Conservation (phyloP, 2,888 invertebrate species). For the Melipona beecheii region DNA sequence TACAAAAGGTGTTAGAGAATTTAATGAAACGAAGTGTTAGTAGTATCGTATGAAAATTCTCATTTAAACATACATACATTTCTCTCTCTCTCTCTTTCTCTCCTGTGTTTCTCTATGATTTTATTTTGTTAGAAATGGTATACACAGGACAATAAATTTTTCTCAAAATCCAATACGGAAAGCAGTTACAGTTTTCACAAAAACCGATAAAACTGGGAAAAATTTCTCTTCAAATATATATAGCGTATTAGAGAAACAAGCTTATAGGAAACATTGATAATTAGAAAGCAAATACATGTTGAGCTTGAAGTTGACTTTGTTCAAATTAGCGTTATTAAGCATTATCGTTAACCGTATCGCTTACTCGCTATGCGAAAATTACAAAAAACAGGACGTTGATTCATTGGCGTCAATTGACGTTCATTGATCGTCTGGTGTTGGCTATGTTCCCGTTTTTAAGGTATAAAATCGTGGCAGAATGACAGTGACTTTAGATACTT, state of each 20-base stretch:
- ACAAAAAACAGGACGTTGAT: not conserved
- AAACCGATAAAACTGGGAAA: conserved; percentile 2
- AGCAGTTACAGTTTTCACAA: not conserved
- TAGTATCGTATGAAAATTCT: conserved; percentile 13
- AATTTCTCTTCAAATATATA: not conserved
- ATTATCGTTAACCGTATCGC: not conserved
- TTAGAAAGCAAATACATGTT: not conserved
- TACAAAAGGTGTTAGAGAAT: conserved; percentile 33
- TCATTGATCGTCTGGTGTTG: conserved; percentile 6
- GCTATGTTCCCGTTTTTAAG: not conserved
- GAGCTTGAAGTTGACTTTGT: conserved; percentile 3
- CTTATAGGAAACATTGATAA: not conserved
- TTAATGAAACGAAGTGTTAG: not conserved
- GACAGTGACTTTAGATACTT: conserved; percentile 49
- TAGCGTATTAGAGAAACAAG: not conserved
- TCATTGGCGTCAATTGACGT: not conserved
- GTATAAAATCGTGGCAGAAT: not conserved
- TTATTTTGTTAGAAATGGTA: not conserved
- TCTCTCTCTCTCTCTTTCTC: not conserved
- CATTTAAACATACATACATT: not conserved
- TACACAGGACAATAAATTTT: not conserved
- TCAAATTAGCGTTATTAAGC: conserved; percentile 11
- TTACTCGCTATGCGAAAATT: conserved; percentile 1
- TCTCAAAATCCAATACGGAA: not conserved
- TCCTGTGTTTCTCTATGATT: not conserved